Evolutionary conservation across 1,140 invertebrate species (phyloP).

Genomic region (Magallana gigas): DNA sequence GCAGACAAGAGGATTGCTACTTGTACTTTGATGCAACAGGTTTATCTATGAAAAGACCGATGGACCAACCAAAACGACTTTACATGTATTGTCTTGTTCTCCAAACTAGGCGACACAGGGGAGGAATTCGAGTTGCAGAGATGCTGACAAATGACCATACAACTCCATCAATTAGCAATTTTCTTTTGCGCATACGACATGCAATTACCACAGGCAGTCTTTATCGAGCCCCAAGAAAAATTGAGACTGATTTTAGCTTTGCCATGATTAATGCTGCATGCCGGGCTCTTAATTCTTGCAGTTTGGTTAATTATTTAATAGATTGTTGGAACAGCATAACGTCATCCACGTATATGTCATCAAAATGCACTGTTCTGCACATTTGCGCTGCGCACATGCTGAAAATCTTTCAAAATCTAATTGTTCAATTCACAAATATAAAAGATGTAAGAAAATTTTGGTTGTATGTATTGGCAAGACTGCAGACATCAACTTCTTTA

Average conservation of each 20-base stretch:
- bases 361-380: neutral
- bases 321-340: neutral
- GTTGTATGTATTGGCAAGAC: neutral
- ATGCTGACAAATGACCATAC: slow-evolving; percentile 15
- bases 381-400: neutral
- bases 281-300: neutral
- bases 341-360: neutral
- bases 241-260: slow-evolving; percentile 18
- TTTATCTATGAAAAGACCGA: slow-evolving; percentile 16
- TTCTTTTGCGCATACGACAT: neutral
- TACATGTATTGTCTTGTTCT: slow-evolving; percentile 30
- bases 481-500: neutral
- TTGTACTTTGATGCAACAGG: slow-evolving; percentile 31
- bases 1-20: slow-evolving; percentile 2
- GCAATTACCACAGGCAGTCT: neutral
- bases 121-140: neutral
- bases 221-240: neutral
- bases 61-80: slow-evolving; percentile 14
- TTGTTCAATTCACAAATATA: neutral
- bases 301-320: neutral
- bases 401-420: neutral
- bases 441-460: neutral
- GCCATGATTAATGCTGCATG: slow-evolving; percentile 18
- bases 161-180: neutral
- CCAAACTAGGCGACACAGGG: neutral